phyloP scores from a whole-genome alignment of 2,113 vertebrate species.

The Prionailurus viverrinus region DNA sequence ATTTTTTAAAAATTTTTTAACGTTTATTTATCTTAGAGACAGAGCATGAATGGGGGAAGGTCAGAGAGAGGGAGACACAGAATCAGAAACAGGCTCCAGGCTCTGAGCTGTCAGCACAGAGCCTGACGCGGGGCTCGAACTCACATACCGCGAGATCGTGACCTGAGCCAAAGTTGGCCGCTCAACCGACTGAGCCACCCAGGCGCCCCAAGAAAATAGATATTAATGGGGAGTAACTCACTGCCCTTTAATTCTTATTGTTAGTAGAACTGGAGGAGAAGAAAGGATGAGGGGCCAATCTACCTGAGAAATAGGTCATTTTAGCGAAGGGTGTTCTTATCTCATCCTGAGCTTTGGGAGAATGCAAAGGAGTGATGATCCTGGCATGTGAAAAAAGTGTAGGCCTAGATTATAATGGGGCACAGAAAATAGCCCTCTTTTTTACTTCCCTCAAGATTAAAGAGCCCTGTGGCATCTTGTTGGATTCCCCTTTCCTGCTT shows the following conservation, averaged over 20 bases:
- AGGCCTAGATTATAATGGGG: neutral
- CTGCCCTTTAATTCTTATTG: neutral
- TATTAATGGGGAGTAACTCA: neutral
- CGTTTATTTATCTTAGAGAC: too few relatives aligned
- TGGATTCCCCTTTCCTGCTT: neutral
- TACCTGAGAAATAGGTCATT: too few relatives aligned
- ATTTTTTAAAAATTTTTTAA: neutral
- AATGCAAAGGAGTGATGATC: neutral
- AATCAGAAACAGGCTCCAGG: too few relatives aligned
- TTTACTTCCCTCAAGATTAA: neutral
- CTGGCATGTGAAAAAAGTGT: neutral
- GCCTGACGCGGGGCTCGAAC: too few relatives aligned
- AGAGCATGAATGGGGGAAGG: too few relatives aligned
- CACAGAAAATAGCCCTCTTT: neutral
- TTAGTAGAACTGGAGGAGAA: neutral
- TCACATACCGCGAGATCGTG: too few relatives aligned
- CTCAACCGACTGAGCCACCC: too few relatives aligned
- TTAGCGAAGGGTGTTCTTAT: neutral
- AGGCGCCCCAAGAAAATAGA: neutral
- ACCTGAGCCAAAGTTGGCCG: too few relatives aligned
- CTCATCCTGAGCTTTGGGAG: neutral
- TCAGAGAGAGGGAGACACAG: too few relatives aligned
- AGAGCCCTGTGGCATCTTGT: neutral
- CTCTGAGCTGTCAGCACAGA: too few relatives aligned
- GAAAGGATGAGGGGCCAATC: neutral